Evolutionary conservation across 2,888 invertebrate genomes (phyloP).

Genomic region (Pomacea canaliculata): DNA sequence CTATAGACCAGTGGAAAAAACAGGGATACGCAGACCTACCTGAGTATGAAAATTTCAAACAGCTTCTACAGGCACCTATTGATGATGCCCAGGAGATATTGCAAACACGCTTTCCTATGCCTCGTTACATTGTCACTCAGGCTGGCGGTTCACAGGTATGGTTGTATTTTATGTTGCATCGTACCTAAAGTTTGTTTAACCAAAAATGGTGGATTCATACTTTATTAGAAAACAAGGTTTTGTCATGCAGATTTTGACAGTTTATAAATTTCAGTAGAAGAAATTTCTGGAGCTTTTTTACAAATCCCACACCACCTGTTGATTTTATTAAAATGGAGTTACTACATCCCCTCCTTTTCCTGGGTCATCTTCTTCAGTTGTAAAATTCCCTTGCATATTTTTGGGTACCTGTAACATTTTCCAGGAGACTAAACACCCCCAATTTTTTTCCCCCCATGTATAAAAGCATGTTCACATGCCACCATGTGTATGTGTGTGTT

Average conservation of each 20-base stretch:
- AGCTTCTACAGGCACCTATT: slow-evolving; percentile 93
- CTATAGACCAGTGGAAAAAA: slow-evolving; percentile 97
- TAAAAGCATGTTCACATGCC: too few relatives aligned
- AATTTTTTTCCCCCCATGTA: too few relatives aligned
- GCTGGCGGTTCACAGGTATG: slow-evolving; percentile 94
- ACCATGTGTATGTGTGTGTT: too few relatives aligned
- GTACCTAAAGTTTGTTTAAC: background rate
- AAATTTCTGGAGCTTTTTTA: background rate
- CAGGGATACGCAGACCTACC: slow-evolving; percentile 94
- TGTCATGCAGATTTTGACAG: background rate
- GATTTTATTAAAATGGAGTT: too few relatives aligned
- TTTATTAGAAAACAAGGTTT: background rate
- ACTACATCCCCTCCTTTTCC: too few relatives aligned
- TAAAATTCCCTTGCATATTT: too few relatives aligned
- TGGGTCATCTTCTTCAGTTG: too few relatives aligned
- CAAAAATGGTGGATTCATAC: background rate
- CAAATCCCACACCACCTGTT: too few relatives aligned
- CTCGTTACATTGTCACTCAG: slow-evolving; percentile 98
- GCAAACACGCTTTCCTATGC: slow-evolving; percentile 96
- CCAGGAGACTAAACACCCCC: too few relatives aligned
- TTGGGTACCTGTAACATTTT: too few relatives aligned
- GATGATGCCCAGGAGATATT: slow-evolving; percentile 98
- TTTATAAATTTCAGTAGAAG: background rate
- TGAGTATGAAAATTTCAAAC: slow-evolving; percentile 97
- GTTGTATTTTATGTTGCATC: background rate